These are phyloP conservation scores for Colostygia pectinataria DNA, from an alignment of 2,888 invertebrate genomes.

Conservation along the genomic window DNA sequence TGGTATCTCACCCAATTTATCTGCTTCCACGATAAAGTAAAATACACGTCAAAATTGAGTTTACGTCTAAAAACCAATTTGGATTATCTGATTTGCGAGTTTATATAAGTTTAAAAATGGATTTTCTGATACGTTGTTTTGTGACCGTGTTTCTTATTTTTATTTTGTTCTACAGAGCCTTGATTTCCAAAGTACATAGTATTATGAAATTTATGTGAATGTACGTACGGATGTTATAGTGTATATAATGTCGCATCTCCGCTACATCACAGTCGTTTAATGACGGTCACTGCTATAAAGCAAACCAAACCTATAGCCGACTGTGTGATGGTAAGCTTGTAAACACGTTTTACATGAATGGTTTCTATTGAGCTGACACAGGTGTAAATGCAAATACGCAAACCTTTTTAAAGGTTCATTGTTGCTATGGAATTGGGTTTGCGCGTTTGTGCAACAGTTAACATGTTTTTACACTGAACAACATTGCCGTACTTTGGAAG, in stretches of 20 bases:
- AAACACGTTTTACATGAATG: constrained; percentile 9
- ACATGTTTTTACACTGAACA: constrained; percentile 3
- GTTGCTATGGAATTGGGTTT: constrained; percentile 8
- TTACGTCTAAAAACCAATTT: constrained; percentile 79
- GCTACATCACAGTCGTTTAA: too few species aligned
- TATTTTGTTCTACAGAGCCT: constrained; percentile 32
- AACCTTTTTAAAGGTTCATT: constrained; percentile 5
- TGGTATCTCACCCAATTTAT: constrained; percentile 77
- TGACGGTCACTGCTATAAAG: too few species aligned
- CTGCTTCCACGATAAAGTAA: constrained; percentile 70
- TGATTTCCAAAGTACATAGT: too few species aligned
- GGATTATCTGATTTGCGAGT: constrained; percentile 78
- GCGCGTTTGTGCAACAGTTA: not conserved
- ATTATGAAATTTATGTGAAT: too few species aligned
- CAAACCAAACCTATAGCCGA: not conserved
- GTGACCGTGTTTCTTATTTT: constrained; percentile 41
- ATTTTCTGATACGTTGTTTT: constrained; percentile 43
- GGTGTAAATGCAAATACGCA: constrained; percentile 13
- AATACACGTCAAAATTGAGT: constrained; percentile 79
- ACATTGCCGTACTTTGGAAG: too few species aligned
- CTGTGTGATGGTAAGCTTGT: constrained; percentile 11
- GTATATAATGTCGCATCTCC: too few species aligned
- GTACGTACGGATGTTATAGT: too few species aligned
- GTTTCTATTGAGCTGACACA: constrained; percentile 10
- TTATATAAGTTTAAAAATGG: constrained; percentile 59